Percentiles rank a stretch among this genome's conserved stretches.
These are phyloP conservation scores for Karalla daura DNA, from an alignment of 2,797 vertebrate genomes.

Conservation along the genomic window DNA sequence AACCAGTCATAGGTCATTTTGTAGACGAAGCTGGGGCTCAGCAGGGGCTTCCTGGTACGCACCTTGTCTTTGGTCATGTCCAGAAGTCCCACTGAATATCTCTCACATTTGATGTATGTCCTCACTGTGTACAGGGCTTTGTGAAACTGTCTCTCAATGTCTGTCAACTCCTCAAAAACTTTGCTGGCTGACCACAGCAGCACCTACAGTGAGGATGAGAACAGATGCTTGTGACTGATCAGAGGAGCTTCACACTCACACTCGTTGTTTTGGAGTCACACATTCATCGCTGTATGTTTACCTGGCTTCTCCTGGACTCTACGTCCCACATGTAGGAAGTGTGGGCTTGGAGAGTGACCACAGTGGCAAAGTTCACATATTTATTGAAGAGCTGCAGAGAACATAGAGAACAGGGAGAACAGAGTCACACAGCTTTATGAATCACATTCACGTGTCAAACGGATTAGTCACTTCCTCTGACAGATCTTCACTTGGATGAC, in stretches of 20 bases:
- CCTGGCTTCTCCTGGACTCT: constrained; percentile 93
- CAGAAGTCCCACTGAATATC: constrained; percentile 92
- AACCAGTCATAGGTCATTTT: not conserved
- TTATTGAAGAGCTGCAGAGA: constrained; percentile 88
- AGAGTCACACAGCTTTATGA: not conserved
- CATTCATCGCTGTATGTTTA: constrained; percentile 64
- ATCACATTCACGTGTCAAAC: not conserved
- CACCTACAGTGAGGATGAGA: constrained; percentile 78
- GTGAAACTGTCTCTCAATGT: constrained; percentile 96
- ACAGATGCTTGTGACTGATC: not conserved
- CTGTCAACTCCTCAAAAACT: constrained; percentile 95
- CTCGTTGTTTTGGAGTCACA: too few relatives aligned
- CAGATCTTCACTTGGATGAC: constrained; percentile 3
- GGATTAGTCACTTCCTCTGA: constrained; percentile 4
- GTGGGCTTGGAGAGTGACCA: constrained; percentile 82
- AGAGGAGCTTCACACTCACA: not conserved
- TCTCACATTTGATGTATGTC: constrained; percentile 90
- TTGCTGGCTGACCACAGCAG: constrained; percentile 95
- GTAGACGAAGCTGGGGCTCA: not conserved
- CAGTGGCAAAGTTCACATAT: constrained; percentile 87
- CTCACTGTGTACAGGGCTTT: constrained; percentile 94
- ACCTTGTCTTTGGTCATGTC: constrained; percentile 97
- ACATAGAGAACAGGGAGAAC: too few relatives aligned
- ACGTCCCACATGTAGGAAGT: constrained; percentile 86
- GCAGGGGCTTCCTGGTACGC: not conserved